These are phyloP conservation scores for Pomacea canaliculata DNA, from an alignment of 2,888 invertebrate genomes.

Conservation along the genomic window DNA sequence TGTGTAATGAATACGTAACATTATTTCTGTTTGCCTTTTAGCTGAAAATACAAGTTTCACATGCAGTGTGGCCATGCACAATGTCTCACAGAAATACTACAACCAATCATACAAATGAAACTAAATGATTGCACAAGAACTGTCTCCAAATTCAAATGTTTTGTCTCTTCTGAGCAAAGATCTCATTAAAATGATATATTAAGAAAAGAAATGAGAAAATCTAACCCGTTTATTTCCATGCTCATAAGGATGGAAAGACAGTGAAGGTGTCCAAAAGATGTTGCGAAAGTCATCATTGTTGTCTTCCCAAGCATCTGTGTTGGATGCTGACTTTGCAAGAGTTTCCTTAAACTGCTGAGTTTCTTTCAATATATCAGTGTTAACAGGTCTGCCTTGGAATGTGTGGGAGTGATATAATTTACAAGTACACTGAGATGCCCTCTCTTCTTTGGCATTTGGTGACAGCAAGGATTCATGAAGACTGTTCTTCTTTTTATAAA, in stretches of 20 bases:
- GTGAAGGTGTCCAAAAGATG: slow-evolving; percentile 56
- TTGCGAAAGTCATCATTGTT: slow-evolving; percentile 39
- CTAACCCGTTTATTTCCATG: slow-evolving; percentile 39
- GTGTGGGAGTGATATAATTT: slow-evolving; percentile 31
- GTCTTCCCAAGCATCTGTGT: slow-evolving; percentile 12
- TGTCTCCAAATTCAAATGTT: neutral
- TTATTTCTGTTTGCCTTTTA: too few species aligned
- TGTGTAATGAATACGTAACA: too few species aligned
- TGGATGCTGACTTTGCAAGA: neutral
- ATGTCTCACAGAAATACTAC: too few species aligned
- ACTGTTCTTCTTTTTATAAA: neutral
- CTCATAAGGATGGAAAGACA: slow-evolving; percentile 51
- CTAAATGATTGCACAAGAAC: neutral
- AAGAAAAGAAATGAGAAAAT: neutral
- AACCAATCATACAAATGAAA: neutral
- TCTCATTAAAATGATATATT: too few species aligned
- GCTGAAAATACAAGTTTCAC: too few species aligned
- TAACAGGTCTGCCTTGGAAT: slow-evolving; percentile 25
- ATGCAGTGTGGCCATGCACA: too few species aligned
- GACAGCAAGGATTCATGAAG: slow-evolving; percentile 16
- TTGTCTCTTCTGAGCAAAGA: neutral
- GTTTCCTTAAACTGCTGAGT: slow-evolving; percentile 22
- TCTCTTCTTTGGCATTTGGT: neutral
- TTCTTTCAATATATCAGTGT: slow-evolving; percentile 29
- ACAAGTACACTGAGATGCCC: slow-evolving; percentile 33